These are phyloP conservation scores for Heliconius charithonia DNA, from an alignment of 2,888 invertebrate genomes.

Conservation along the genomic window DNA sequence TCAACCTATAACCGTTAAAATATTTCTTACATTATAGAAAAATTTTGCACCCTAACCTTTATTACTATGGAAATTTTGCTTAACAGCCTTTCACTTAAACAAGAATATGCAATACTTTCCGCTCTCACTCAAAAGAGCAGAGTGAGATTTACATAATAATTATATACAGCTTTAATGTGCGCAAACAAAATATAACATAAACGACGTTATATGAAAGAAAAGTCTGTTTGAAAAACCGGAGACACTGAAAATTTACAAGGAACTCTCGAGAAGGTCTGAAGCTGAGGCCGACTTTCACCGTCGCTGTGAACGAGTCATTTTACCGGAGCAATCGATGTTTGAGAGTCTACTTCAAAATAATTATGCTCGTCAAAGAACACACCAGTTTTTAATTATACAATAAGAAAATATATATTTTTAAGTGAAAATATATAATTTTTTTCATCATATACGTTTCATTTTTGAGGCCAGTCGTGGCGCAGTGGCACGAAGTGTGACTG, in stretches of 20 bases:
- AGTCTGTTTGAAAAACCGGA: not conserved
- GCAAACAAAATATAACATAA: not conserved
- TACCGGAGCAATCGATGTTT: constrained; percentile 37
- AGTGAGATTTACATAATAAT: constrained; percentile 7
- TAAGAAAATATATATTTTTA: not conserved
- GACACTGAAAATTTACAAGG: constrained; percentile 1
- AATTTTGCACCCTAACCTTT: not conserved
- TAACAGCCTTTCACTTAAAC: constrained; percentile 8
- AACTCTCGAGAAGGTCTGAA: constrained; percentile 49
- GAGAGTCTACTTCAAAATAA: constrained; percentile 34
- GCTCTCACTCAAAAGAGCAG: not conserved
- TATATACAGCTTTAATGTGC: not conserved
- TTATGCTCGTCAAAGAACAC: constrained; percentile 17
- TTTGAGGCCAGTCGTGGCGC: no score
- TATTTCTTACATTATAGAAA: not conserved
- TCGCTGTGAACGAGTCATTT: constrained; percentile 47
- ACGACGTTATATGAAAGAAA: not conserved
- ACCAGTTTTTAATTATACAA: not conserved
- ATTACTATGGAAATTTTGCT: not conserved
- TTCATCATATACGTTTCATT: no score
- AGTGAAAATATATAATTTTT: no score
- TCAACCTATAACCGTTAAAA: not conserved
- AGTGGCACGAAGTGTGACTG: no score
- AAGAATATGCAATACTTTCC: constrained; percentile 1
- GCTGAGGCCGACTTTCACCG: constrained; percentile 43